A percentile compares a stretch with the other conserved stretches of the same genome.
These are phyloP conservation scores for Ammodytes dubius DNA, from an alignment of 2,113 vertebrate genomes.

Conservation along the genomic window DNA sequence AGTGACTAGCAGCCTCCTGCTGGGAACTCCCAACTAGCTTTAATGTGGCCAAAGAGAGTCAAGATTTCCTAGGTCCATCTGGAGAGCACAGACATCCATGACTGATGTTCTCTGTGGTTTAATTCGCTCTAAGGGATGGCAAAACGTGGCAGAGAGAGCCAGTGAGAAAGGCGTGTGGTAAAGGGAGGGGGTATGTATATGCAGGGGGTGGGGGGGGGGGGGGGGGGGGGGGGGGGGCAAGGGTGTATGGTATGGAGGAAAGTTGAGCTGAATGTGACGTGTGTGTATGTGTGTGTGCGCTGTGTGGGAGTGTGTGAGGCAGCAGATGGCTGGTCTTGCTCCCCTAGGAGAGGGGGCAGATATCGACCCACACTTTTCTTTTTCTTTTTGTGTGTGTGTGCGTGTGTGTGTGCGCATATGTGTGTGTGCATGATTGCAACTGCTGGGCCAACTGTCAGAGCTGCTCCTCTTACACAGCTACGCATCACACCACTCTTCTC, in stretches of 20 bases:
- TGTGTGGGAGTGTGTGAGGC: slow-evolving; percentile 46
- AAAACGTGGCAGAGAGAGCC: slow-evolving; percentile 39
- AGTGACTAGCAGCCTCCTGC: slow-evolving; percentile 45
- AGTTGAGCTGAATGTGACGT: slow-evolving; percentile 52
- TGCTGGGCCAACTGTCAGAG: slow-evolving; percentile 78
- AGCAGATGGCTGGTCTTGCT: slow-evolving; percentile 72
- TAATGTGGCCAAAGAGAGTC: slow-evolving; percentile 69
- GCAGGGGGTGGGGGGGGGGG: slow-evolving; percentile 32
- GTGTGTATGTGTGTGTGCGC: slow-evolving; percentile 25
- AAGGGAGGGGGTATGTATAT: slow-evolving; percentile 17
- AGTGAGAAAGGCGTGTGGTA: slow-evolving; percentile 20
- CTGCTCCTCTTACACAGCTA: slow-evolving; percentile 68
- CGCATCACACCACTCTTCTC: slow-evolving; percentile 52
- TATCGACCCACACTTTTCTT: slow-evolving; percentile 62
- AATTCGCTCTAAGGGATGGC: slow-evolving; percentile 33
- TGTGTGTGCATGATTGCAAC: slow-evolving; percentile 61
- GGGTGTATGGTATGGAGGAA: slow-evolving; percentile 55
- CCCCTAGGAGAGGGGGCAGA: slow-evolving; percentile 36
- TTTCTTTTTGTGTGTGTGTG: slow-evolving; percentile 41
- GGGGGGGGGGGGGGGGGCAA: slow-evolving; percentile 22
- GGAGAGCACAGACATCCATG: slow-evolving; percentile 59
- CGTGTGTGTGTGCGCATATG: slow-evolving; percentile 34
- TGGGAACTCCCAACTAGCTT: slow-evolving; percentile 54
- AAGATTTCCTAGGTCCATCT: slow-evolving; percentile 74
- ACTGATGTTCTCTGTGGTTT: slow-evolving; percentile 61